A percentile compares a stretch with the other conserved stretches of the same genome.
phyloP scores from a whole-genome alignment of 2,797 vertebrate species.

The Thaleichthys pacificus region DNA sequence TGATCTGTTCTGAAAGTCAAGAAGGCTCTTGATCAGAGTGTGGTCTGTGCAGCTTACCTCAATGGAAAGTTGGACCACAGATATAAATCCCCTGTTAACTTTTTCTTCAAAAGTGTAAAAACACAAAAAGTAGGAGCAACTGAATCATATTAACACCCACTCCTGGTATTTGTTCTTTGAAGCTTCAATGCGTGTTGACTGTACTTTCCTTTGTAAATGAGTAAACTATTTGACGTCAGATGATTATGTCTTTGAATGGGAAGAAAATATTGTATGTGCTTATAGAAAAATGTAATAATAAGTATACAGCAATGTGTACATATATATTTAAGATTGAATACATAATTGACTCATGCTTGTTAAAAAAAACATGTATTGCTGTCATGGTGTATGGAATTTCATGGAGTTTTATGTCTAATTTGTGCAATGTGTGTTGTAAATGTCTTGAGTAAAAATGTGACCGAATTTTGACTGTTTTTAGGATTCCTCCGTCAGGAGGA shows the following conservation, averaged over 20 bases:
- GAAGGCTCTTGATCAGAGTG: neutral
- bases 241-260: slow-evolving; percentile 26
- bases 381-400: slow-evolving; percentile 27
- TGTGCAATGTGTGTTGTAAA: slow-evolving; percentile 64
- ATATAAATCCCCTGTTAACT: no score
- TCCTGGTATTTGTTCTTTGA: slow-evolving; percentile 29
- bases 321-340: slow-evolving; percentile 61
- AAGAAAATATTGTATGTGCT: slow-evolving; percentile 48
- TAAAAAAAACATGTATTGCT: slow-evolving; percentile 51
- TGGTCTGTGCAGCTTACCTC: neutral
- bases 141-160: slow-evolving; percentile 5
- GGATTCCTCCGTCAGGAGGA: no score
- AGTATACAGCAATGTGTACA: slow-evolving; percentile 49
- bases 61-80: neutral
- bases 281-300: slow-evolving; percentile 47
- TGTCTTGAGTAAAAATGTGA: slow-evolving; percentile 52
- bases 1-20: neutral
- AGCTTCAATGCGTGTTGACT: slow-evolving; percentile 34
- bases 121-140: slow-evolving; percentile 12
- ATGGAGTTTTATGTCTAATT: slow-evolving; percentile 52
- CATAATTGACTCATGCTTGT: slow-evolving; percentile 62
- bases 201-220: slow-evolving; percentile 51
- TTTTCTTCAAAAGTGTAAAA: neutral
- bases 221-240: slow-evolving; percentile 23
- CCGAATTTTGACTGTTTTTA: neutral